Percentiles rank a stretch among this genome's conserved stretches.
phyloP scores from a whole-genome alignment of 2,113 vertebrate genomes.

The cat (Felis catus) region DNA sequence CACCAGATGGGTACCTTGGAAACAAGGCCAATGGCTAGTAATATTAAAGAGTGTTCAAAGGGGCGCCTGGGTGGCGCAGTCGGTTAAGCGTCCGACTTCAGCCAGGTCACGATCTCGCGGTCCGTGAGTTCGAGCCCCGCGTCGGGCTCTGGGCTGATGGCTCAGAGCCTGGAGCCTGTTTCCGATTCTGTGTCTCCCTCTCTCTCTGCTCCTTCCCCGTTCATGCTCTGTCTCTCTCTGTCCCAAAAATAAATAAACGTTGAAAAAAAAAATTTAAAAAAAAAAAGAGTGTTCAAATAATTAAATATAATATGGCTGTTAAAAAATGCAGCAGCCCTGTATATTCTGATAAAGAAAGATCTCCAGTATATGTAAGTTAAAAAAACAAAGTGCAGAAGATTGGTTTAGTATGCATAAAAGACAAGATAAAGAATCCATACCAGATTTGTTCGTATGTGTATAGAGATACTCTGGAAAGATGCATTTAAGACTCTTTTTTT shows the following conservation, averaged over 20 bases:
- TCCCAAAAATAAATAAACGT: too few species aligned
- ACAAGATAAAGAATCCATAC: not conserved
- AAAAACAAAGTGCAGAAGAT: not conserved
- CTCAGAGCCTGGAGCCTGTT: too few species aligned
- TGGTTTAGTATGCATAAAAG: not conserved
- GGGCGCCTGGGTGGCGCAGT: too few species aligned
- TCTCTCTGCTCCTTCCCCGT: too few species aligned
- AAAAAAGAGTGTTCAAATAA: slow-evolving; percentile 30
- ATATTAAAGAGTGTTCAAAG: slow-evolving; percentile 10
- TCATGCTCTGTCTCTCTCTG: too few species aligned
- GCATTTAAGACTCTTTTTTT: not conserved
- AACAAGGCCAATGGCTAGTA: not conserved
- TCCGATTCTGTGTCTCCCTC: too few species aligned
- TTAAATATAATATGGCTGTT: not conserved
- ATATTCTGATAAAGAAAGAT: not conserved
- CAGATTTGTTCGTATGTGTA: not conserved
- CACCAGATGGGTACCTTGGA: not conserved
- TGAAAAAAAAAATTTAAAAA: too few species aligned
- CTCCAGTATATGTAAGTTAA: not conserved
- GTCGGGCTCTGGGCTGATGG: too few species aligned
- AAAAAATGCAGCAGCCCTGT: not conserved
- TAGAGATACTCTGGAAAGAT: not conserved
- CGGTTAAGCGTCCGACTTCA: too few species aligned
- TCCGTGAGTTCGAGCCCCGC: too few species aligned
- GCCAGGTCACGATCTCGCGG: too few species aligned